Conservation (phyloP, 2,888 invertebrate species). For the Apamea epomidion region DNA sequence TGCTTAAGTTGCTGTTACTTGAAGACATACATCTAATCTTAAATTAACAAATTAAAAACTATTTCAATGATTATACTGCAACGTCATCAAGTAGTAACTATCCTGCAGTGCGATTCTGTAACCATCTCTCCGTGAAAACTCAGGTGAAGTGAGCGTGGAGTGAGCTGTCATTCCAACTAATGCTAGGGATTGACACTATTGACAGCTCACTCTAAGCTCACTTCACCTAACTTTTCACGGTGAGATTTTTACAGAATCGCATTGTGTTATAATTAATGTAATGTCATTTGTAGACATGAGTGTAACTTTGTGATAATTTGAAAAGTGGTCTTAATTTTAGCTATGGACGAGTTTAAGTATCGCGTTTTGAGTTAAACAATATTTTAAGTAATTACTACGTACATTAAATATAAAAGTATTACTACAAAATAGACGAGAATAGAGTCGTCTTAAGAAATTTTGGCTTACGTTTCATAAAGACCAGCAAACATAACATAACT, state of each 20-base stretch:
- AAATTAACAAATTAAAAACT: constrained; percentile 63
- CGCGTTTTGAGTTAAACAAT: constrained; percentile 45
- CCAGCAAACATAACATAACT: constrained; percentile 64
- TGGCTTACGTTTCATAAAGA: constrained; percentile 58
- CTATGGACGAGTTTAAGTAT: constrained; percentile 54
- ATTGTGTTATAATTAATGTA: background rate
- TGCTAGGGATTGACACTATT: too few relatives aligned
- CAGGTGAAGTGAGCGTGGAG: too few relatives aligned
- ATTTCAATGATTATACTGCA: constrained; percentile 53
- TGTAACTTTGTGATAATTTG: constrained; percentile 35
- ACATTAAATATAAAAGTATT: constrained; percentile 37
- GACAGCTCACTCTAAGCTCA: too few relatives aligned
- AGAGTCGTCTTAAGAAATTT: constrained; percentile 50
- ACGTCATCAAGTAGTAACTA: constrained; percentile 27
- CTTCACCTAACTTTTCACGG: too few relatives aligned
- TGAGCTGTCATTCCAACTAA: too few relatives aligned
- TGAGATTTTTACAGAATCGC: too few relatives aligned
- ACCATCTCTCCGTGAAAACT: too few relatives aligned
- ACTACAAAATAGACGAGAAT: constrained; percentile 44
- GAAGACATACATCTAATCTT: constrained; percentile 68
- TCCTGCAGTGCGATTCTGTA: too few relatives aligned
- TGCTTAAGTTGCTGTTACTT: constrained; percentile 60
- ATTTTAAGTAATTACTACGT: constrained; percentile 37
- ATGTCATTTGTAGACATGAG: constrained; percentile 28
- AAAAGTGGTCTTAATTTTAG: constrained; percentile 21